These are phyloP conservation scores for Ochlodes sylvanus DNA, from an alignment of 2,888 invertebrate species.

Conservation along the genomic window DNA sequence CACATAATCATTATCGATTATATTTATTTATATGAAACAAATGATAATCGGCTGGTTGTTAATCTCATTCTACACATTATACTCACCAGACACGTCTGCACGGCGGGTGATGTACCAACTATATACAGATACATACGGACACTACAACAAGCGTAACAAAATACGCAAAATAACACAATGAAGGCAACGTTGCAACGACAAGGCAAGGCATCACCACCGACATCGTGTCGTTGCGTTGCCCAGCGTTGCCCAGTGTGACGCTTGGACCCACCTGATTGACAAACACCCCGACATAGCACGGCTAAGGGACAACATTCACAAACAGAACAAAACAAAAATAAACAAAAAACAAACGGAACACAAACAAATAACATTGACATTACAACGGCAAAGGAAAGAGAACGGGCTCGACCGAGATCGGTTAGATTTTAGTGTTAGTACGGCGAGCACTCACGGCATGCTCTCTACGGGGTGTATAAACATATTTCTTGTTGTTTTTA, in stretches of 20 bases:
- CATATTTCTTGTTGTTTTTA: conserved; percentile 41
- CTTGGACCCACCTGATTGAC: conserved; percentile 72
- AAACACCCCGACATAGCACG: conserved; percentile 68
- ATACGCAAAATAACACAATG: conserved; percentile 78
- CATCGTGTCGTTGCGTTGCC: conserved; percentile 46
- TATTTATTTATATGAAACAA: conserved; percentile 40
- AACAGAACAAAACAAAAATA: conserved; percentile 60
- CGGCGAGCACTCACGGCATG: conserved; percentile 73
- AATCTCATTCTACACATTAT: conserved; percentile 56
- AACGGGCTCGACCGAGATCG: conserved; percentile 63
- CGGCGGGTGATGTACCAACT: conserved; percentile 56
- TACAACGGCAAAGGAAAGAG: conserved; percentile 78
- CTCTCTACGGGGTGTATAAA: conserved; percentile 61
- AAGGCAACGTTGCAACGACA: conserved; percentile 69
- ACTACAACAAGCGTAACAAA: conserved; percentile 81
- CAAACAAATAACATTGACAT: conserved; percentile 61
- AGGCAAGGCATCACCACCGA: conserved; percentile 74
- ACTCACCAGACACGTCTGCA: conserved; percentile 66
- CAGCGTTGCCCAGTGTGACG: conserved; percentile 66
- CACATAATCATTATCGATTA: conserved; percentile 60
- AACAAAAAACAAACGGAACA: conserved; percentile 56
- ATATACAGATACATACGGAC: conserved; percentile 69
- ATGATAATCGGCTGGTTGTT: conserved; percentile 51
- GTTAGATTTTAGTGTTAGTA: conserved; percentile 64
- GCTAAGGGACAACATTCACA: conserved; percentile 76